Evolutionary conservation across 2,113 vertebrate genomes (phyloP).

Genomic region (Paraplagusia blochii): DNA sequence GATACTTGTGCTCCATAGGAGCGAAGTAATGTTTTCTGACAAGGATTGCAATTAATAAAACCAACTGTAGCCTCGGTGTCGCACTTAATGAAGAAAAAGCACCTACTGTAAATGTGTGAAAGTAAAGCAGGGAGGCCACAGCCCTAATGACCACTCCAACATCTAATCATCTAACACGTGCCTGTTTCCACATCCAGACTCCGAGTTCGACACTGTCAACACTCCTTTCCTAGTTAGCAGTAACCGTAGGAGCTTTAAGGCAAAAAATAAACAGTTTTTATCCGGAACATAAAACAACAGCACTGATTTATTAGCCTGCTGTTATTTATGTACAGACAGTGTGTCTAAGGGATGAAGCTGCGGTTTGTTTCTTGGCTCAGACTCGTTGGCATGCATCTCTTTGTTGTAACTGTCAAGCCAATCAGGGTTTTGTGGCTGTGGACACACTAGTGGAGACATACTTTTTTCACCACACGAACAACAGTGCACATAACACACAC

Average conservation of each 20-base stretch:
- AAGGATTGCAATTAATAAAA: constrained; percentile 58
- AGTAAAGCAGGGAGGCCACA: constrained; percentile 5
- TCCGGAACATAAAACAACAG: constrained; percentile 68
- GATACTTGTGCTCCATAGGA: not conserved
- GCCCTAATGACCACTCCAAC: constrained; percentile 23
- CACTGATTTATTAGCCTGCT: constrained; percentile 67
- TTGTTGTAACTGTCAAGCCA: constrained; percentile 50
- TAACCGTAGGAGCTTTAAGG: constrained; percentile 30
- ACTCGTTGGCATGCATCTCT: constrained; percentile 25
- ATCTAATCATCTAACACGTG: constrained; percentile 29
- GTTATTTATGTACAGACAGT: constrained; percentile 70
- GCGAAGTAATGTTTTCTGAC: constrained; percentile 55
- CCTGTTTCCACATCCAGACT: constrained; percentile 45
- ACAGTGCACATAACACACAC: constrained; percentile 5
- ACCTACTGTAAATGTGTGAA: constrained; percentile 29
- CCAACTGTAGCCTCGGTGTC: constrained; percentile 44
- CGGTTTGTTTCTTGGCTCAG: constrained; percentile 54
- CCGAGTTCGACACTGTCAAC: constrained; percentile 15
- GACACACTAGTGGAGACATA: constrained; percentile 6
- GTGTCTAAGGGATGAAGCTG: constrained; percentile 59
- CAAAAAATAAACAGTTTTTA: constrained; percentile 25
- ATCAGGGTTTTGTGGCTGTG: constrained; percentile 49
- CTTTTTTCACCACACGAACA: constrained; percentile 19
- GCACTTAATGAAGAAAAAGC: constrained; percentile 35
- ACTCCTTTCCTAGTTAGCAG: constrained; percentile 36